phyloP scores from a whole-genome alignment of 2,113 vertebrate genomes.

The Gracilinanus agilis region DNA sequence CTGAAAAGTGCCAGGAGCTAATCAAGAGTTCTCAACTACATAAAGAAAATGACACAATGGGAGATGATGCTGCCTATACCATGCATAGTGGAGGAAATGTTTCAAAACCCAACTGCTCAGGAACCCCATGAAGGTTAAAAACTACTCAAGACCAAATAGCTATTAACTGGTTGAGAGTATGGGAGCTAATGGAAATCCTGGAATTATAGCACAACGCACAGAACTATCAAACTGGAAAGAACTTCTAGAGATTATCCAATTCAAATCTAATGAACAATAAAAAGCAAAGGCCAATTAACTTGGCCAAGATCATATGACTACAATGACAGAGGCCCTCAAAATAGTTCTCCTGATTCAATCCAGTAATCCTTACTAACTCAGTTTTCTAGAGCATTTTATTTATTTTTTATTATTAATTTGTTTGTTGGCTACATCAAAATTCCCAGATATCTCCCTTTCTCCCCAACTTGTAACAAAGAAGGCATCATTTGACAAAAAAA shows the following conservation, averaged over 20 bases:
- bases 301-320: not conserved
- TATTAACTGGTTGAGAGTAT: not conserved
- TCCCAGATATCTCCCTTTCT: too few species aligned
- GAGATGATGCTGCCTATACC: not conserved
- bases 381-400: not conserved
- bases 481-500: too few species aligned
- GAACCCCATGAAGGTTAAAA: not conserved
- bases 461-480: too few species aligned
- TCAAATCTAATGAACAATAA: not conserved
- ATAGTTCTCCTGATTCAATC: not conserved
- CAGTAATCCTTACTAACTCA: not conserved
- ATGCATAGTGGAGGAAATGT: not conserved
- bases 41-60: not conserved
- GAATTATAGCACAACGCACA: not conserved
- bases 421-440: too few species aligned
- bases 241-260: not conserved
- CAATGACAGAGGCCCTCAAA: not conserved
- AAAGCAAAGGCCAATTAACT: not conserved
- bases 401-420: too few species aligned
- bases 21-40: not conserved
- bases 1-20: not conserved
- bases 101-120: not conserved
- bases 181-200: not conserved
- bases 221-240: not conserved
- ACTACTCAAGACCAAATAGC: not conserved